Conservation (phyloP, 2,797 vertebrate species). For the Typhlichthys subterraneus region DNA sequence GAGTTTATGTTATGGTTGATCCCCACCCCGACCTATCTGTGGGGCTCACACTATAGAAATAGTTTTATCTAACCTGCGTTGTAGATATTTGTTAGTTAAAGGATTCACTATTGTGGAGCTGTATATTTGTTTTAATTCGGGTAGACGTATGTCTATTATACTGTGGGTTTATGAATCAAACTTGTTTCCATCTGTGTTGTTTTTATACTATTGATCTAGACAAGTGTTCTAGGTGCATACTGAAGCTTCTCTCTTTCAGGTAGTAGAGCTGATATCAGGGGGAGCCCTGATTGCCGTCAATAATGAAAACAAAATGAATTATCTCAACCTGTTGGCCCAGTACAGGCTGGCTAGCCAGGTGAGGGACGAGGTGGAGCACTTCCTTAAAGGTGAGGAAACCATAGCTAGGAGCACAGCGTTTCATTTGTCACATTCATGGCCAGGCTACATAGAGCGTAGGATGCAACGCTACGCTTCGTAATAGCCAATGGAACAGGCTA, state of each 20-base stretch:
- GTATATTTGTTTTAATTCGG: background rate
- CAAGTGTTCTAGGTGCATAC: background rate
- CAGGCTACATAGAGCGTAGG: too few relatives aligned
- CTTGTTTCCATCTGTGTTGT: too few relatives aligned
- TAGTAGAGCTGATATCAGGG: slow-evolving; percentile 92
- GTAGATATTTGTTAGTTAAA: too few relatives aligned
- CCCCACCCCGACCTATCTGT: too few relatives aligned
- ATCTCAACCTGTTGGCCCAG: slow-evolving; percentile 94
- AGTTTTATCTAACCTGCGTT: too few relatives aligned
- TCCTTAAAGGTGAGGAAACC: slow-evolving; percentile 89
- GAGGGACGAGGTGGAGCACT: slow-evolving; percentile 97
- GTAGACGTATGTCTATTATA: background rate
- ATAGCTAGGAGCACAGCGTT: background rate
- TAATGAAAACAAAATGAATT: slow-evolving; percentile 97
- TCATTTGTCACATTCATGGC: too few relatives aligned
- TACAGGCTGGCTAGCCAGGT: slow-evolving; percentile 95
- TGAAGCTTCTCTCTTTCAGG: slow-evolving; percentile 67
- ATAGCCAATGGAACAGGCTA: too few relatives aligned
- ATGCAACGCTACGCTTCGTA: too few relatives aligned
- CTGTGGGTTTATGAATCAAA: too few relatives aligned
- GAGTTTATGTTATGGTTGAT: slow-evolving; percentile 37
- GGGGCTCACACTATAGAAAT: too few relatives aligned
- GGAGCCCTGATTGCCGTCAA: slow-evolving; percentile 91
- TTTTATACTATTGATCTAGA: too few relatives aligned
- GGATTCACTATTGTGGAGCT: too few relatives aligned